These are phyloP conservation scores for Frankliniella fusca DNA, from an alignment of 2,888 invertebrate species.

Conservation along the genomic window DNA sequence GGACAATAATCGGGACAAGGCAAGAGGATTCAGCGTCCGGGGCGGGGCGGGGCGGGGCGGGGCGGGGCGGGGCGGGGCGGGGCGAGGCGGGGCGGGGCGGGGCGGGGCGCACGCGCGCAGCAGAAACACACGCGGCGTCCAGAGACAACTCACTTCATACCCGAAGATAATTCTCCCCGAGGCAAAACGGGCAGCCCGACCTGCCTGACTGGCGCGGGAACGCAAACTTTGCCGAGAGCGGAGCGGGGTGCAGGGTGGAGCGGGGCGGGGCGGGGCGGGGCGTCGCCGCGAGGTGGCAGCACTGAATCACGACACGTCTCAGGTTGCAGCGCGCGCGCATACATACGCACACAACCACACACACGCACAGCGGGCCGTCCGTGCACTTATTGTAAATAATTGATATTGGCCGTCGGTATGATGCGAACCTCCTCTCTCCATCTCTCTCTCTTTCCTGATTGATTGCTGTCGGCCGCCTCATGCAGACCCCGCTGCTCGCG, in stretches of 20 bases:
- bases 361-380: background rate
- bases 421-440: background rate
- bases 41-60: no score
- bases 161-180: no score
- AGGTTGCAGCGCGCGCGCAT: background rate
- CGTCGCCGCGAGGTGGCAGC: background rate
- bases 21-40: no score
- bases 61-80: no score
- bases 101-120: no score
- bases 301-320: background rate
- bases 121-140: no score
- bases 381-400: slow-evolving; percentile 3
- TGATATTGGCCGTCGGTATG: slow-evolving; percentile 5
- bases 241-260: background rate
- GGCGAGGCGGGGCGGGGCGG: no score
- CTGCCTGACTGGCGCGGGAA: no score
- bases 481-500: background rate
- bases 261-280: background rate
- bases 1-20: no score
- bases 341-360: background rate
- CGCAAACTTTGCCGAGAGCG: no score
- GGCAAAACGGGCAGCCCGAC: no score
- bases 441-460: background rate
- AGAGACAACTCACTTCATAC: no score
- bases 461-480: slow-evolving; percentile 3